Base-by-base conservation (phyloP, 2,888 invertebrate species). In the Eupithecia subfuscata region DNA sequence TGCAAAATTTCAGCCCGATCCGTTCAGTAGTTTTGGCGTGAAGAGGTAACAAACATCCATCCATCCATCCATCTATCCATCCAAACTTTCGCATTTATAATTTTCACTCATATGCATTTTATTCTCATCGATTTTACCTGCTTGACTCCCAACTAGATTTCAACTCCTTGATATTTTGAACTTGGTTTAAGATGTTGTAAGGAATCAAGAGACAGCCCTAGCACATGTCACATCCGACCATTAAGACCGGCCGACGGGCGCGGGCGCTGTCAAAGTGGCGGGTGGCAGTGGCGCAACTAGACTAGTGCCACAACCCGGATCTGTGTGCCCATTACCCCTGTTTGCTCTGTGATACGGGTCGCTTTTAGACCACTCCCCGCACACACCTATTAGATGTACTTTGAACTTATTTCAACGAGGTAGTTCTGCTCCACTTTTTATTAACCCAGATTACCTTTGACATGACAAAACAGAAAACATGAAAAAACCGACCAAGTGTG, bases 241-340 rank as follows among this genome's bases (percentile, higher is more conserved):
- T 63, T 22, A 52, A n/a, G 52, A 52, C 8, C 52, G 52, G n/a
- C 6, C n/a, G n/a, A 22, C 22, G 56, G 11, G 7, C n/a, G n/a
- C n/a, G 16, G 16, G 18, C 8, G 52, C 22, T 14, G 25, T 25
- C 60, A 14, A 6, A 25, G 60, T 60, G 12, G 7, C 22, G 56
- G 56, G 56, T n/a, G 56, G 52, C 52, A 4, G 52, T 56, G 52
- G 11, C 25, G 60, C 60, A 60, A 60, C 52, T 60, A 60, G 60
- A 14, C 60, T 60, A 56, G 12, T 60, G 60, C 60, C 25, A 60
- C 14, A 60, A 25, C 56, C 56, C 22, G 56, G 34, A 64, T 34
- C 64, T 30, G 16, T n/a, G n/a, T 52, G 25, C 3, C 12, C 64
- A 64, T 64, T 1, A 64, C 64, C 64, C 18, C 34, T 64, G 34